Percentiles rank a stretch among this genome's conserved stretches.
Conservation (phyloP, 2,797 vertebrate genomes). For the Pagetopsis macropterus region DNA sequence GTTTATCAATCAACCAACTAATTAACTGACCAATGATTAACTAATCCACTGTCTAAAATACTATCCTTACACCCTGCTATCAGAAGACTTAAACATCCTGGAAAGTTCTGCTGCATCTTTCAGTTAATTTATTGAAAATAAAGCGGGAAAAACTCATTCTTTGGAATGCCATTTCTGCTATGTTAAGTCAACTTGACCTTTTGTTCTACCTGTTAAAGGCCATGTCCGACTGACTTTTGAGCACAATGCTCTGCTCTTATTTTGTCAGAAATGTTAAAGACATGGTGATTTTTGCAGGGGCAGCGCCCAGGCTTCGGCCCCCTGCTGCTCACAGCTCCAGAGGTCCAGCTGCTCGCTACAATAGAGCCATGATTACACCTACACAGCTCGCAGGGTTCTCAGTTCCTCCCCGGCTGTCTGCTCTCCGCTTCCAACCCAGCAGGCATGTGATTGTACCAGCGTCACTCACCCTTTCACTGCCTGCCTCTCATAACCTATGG, state of each 20-base stretch:
- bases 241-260: constrained; percentile 53
- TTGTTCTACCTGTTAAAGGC: constrained; percentile 42
- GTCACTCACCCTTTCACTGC: constrained; percentile 59
- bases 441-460: constrained; percentile 74
- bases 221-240: constrained; percentile 35
- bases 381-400: constrained; percentile 64
- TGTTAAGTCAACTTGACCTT: constrained; percentile 27
- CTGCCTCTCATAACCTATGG: constrained; percentile 53
- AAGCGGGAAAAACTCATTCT: constrained; percentile 8
- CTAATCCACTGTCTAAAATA: background rate
- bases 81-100: background rate
- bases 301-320: constrained; percentile 35
- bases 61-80: no score
- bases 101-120: background rate
- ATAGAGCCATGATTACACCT: constrained; percentile 85
- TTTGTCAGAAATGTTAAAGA: constrained; percentile 74
- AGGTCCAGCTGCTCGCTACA: constrained; percentile 79
- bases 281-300: constrained; percentile 69
- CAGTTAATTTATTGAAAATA: constrained; percentile 5
- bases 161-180: constrained; percentile 1
- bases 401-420: constrained; percentile 64
- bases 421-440: constrained; percentile 69
- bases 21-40: background rate
- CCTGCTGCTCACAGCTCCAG: constrained; percentile 68
- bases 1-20: background rate